Base-by-base conservation (phyloP, 1,140 invertebrate genomes). In the Drosophila equinoxialis region DNA sequence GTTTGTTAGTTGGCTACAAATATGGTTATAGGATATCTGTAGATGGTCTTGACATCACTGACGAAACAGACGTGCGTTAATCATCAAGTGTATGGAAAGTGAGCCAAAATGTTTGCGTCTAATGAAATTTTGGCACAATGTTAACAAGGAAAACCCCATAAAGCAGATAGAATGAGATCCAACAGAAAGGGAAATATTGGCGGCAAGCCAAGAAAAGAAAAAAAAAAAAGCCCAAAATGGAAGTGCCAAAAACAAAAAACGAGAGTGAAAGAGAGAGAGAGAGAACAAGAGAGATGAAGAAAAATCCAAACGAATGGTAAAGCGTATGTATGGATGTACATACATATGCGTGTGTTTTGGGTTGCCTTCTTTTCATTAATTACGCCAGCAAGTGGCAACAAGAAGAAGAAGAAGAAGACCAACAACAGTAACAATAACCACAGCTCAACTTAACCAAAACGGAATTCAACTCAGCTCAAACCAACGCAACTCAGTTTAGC, bases 111-210 rank as follows among this genome's bases (percentile, higher is more conserved):
- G 62, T 41, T 65, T 65, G 74, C 60, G 8, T 63, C 68, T 79
- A 85, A 85, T 87, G 71, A 79, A 86, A 79, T 79, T 85, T 78
- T 79, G 82, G 75, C 78, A 70, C 68, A 70, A 74, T 68, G 74
- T 66, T 51, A 35, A 60, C 72, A 63, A 73, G 39, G 20, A 26
- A 13, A 23, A 45, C 60, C n/a, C 14, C 58, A 13, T 20, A 33
- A 64, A 65, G 35, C 54, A 45, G 20, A 42, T 13, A 45, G 45
- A 41, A n/a, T 14, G 17, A 39, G 39, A 48, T 17, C n/a, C 17
- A 51, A 23, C 45, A 20, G 45, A 51, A 8, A 39, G 10, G 23
- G 62, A 33, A 20, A 20, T 58, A 35, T 58, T 35, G 14, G 20
- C 55, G 55, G 23, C 23, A 30, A 58, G 55, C 23, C 33, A 14